A percentile compares a stretch with the other conserved stretches of the same genome.
Conservation (phyloP, 2,797 vertebrate genomes). For the Fistularia tabacaria region DNA sequence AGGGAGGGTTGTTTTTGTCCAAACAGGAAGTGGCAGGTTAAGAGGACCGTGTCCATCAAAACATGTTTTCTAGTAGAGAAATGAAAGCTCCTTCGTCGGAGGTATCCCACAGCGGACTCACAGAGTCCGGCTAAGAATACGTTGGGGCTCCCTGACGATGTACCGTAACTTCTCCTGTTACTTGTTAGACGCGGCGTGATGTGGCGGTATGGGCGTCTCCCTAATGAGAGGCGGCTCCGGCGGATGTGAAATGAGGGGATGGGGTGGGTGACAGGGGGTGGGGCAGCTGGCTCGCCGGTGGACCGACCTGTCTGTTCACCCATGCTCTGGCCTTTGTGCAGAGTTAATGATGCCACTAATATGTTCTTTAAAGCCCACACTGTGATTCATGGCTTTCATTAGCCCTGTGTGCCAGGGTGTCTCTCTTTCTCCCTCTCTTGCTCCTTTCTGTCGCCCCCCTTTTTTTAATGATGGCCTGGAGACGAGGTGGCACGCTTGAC, state of each 20-base stretch:
- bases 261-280: slow-evolving; percentile 39
- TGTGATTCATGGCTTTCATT: slow-evolving; percentile 99
- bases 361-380: slow-evolving; percentile 77
- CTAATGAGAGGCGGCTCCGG: slow-evolving; percentile 53
- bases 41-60: slow-evolving; percentile 62
- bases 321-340: slow-evolving; percentile 72
- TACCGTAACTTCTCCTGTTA: not conserved
- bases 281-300: slow-evolving; percentile 52
- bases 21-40: slow-evolving; percentile 74
- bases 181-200: not conserved
- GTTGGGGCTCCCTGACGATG: too few species aligned
- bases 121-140: not conserved
- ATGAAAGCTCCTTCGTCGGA: slow-evolving; percentile 25
- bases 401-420: slow-evolving; percentile 78
- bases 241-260: slow-evolving; percentile 44
- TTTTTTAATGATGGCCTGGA: slow-evolving; percentile 93
- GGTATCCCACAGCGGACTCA: slow-evolving; percentile 10
- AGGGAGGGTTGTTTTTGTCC: slow-evolving; percentile 68
- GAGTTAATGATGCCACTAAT: slow-evolving; percentile 82
- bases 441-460: slow-evolving; percentile 51
- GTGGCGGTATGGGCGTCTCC: slow-evolving; percentile 38
- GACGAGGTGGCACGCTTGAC: slow-evolving; percentile 97
- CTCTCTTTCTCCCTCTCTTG: slow-evolving; percentile 56
- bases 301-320: slow-evolving; percentile 71
- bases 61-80: slow-evolving; percentile 45